A percentile compares a stretch with the other conserved stretches of the same genome.
Evolutionary conservation across 2,888 invertebrate genomes (phyloP).

Genomic region (Aphelenchoides bicaudatus): DNA sequence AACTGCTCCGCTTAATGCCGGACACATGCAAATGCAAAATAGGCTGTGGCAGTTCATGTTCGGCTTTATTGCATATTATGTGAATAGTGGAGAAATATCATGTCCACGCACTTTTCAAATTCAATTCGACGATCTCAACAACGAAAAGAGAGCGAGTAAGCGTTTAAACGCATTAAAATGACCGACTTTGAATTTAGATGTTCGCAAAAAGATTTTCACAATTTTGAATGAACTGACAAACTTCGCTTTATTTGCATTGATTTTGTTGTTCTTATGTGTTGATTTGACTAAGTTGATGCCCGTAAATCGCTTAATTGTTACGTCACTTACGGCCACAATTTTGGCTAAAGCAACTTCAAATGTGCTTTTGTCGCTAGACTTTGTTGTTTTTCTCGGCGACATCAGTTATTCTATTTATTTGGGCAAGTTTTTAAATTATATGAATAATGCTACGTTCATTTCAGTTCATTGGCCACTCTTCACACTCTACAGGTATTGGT

Average conservation of each 20-base stretch:
- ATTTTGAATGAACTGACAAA: too few relatives aligned
- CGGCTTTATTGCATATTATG: neutral
- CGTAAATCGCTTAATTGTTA: conserved; percentile 6
- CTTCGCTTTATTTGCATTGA: neutral
- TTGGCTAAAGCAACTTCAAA: neutral
- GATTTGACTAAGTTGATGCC: neutral
- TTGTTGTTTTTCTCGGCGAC: conserved; percentile 13
- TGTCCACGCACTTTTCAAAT: too few relatives aligned
- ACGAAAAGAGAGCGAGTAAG: neutral
- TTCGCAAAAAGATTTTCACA: too few relatives aligned
- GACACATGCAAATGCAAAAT: neutral
- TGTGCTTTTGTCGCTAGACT: neutral
- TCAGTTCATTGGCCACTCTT: conserved; percentile 15
- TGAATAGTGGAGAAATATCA: neutral
- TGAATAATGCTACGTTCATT: too few relatives aligned
- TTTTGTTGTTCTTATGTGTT: conserved; percentile 4
- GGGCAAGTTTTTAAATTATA: too few relatives aligned
- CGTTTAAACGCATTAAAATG: neutral
- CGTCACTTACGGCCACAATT: neutral
- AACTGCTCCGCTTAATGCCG: neutral
- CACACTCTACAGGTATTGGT: conserved; percentile 11
- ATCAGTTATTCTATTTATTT: conserved; percentile 10
- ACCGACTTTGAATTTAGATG: neutral
- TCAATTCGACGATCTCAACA: too few relatives aligned
- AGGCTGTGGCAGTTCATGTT: conserved; percentile 4